Base-by-base conservation (phyloP, 1,140 invertebrate species). In the Vollenhovia emeryi region DNA sequence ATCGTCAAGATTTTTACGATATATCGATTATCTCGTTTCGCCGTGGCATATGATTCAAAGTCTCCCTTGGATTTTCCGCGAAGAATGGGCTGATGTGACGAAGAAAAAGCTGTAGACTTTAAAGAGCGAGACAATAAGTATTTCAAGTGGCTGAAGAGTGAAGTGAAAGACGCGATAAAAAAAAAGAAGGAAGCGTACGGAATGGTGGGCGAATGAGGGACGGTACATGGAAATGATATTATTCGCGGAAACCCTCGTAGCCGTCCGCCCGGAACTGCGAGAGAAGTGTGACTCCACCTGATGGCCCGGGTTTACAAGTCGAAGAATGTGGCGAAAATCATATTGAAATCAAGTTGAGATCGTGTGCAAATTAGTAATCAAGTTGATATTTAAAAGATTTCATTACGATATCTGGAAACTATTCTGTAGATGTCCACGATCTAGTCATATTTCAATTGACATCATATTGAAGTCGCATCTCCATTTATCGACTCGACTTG, bases 201-300 rank as follows among this genome's bases (percentile, higher is more conserved):
- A 45, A 48, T 33, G 8, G 30, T 33, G n/a, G 45, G 48, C 62
- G 64, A 69, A 80, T 36, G 64, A 80, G 78, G 71, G 62, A 55
- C 13, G 48, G 36, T 71, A 80, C 64, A 80, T 80, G 78, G 33
- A 80, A 80, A 80, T 80, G 78, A 80, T 80, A 71, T 80, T 71
- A 80, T 80, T 80, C 66, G 18, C 64, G 78, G 64, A 71, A 80
- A 80, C 57, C 48, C 64, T 80, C 45, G 21, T 43, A 71, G 64
- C 66, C n/a, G 48, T 71, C 50, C 24, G 64, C 64, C 43, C 33
- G 36, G 8, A 80, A 80, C 18, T 24, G 78, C 66, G 33, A n/a
- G 33, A 43, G 64, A 80, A 43, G 64, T 40, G 71, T 57, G 64
- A 80, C 71, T 80, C 11, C 48, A 45, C 11, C 50, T 36, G 43